Percentiles rank a stretch among this genome's conserved stretches.
Evolutionary conservation across 1,140 invertebrate species (phyloP).

Genomic region (Apolygus lucorum): DNA sequence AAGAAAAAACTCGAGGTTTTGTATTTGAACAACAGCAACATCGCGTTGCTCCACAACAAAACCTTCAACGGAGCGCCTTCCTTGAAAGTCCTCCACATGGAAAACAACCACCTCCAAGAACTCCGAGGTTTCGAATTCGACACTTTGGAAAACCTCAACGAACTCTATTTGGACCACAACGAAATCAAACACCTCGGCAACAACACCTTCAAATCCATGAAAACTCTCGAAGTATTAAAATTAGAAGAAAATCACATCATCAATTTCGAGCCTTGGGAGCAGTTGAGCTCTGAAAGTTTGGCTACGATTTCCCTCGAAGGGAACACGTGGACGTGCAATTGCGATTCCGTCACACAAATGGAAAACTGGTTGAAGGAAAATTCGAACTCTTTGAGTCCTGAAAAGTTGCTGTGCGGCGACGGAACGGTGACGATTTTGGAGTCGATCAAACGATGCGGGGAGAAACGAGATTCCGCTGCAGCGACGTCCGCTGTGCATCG

Average conservation of each 20-base stretch:
- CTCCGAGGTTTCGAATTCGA: slow-evolving; percentile 48
- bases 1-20: slow-evolving; percentile 45
- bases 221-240: slow-evolving; percentile 42
- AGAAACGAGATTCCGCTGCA: slow-evolving; percentile 50
- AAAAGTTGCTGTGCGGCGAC: slow-evolving; percentile 49
- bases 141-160: slow-evolving; percentile 41
- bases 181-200: slow-evolving; percentile 41
- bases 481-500: slow-evolving; percentile 53
- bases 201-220: slow-evolving; percentile 43
- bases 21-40: slow-evolving; percentile 44
- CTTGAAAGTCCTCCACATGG: slow-evolving; percentile 43
- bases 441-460: slow-evolving; percentile 51
- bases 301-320: slow-evolving; percentile 53
- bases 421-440: slow-evolving; percentile 46
- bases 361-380: slow-evolving; percentile 55
- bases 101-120: slow-evolving; percentile 43
- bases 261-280: slow-evolving; percentile 50
- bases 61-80: slow-evolving; percentile 48
- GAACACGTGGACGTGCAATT: slow-evolving; percentile 66
- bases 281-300: slow-evolving; percentile 45
- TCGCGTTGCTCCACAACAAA: slow-evolving; percentile 45
- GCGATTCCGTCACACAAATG: slow-evolving; percentile 52
- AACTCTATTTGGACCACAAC: slow-evolving; percentile 47
- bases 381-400: slow-evolving; percentile 45
- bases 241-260: slow-evolving; percentile 45